Conservation (phyloP, 2,888 invertebrate genomes). For the Caenorhabditis sulstoni region DNA sequence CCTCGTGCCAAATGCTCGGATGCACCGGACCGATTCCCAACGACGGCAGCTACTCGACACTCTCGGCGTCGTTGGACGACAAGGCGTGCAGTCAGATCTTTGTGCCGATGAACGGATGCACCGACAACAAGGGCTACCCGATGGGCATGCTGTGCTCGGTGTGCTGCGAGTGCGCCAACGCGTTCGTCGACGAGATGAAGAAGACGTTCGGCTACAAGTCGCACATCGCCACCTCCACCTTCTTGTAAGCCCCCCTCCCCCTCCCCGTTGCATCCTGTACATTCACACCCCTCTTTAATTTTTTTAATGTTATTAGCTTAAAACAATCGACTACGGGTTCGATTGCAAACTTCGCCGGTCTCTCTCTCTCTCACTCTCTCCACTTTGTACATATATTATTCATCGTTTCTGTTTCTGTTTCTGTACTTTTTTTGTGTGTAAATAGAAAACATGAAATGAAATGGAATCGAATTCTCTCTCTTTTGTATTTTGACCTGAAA, state of each 20-base stretch:
- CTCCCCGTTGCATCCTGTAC: conserved; percentile 31
- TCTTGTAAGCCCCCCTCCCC: conserved; percentile 25
- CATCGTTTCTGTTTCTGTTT: conserved; percentile 20
- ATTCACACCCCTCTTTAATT: conserved; percentile 24
- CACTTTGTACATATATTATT: conserved; percentile 28
- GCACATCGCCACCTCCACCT: conserved; percentile 36
- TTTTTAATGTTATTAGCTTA: conserved; percentile 9
- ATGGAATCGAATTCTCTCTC: no score
- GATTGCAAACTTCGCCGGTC: conserved; percentile 46
- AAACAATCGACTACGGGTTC: conserved; percentile 55
- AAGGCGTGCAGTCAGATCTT: conserved; percentile 75
- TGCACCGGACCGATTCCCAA: conserved; percentile 77
- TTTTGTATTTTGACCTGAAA: no score
- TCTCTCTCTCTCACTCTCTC: no score
- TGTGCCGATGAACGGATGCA: conserved; percentile 75
- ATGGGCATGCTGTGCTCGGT: conserved; percentile 78
- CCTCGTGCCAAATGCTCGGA: conserved; percentile 75
- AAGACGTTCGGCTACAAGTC: conserved; percentile 72
- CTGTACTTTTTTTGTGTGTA: no score
- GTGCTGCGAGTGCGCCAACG: conserved; percentile 75
- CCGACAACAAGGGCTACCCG: conserved; percentile 74
- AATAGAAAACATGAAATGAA: no score
- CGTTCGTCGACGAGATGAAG: conserved; percentile 72
- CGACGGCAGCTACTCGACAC: conserved; percentile 70
- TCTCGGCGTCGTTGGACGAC: conserved; percentile 45